These are phyloP conservation scores for Drosophila recens DNA, from an alignment of 2,888 invertebrate species.

Conservation along the genomic window DNA sequence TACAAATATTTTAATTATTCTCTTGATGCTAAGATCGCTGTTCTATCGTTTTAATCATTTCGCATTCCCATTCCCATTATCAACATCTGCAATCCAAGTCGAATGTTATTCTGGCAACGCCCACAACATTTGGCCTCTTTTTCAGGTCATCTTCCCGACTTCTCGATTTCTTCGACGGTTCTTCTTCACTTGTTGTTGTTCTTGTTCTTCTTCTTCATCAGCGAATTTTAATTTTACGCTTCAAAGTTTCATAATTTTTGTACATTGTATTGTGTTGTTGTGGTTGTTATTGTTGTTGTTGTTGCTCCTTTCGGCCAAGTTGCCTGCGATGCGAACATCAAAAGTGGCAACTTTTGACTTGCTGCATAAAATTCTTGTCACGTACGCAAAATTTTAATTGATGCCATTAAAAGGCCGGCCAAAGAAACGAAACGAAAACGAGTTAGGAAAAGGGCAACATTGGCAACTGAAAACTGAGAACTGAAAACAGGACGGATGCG, in stretches of 20 bases:
- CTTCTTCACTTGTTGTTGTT: conserved; percentile 19
- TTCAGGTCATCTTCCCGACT: conserved; percentile 44
- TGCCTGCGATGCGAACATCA: conserved; percentile 54
- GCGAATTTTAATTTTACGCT: conserved; percentile 76
- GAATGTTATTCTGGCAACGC: conserved; percentile 56
- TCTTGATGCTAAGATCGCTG: not conserved
- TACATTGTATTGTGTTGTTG: conserved; percentile 47
- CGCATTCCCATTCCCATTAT: conserved; percentile 23
- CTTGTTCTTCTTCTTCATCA: conserved; percentile 10
- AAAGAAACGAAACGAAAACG: conserved; percentile 15
- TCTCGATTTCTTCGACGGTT: conserved; percentile 29
- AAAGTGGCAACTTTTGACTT: conserved; percentile 57
- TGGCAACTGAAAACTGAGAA: conserved; percentile 3
- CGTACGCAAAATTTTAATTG: conserved; percentile 84
- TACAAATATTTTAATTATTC: conserved; percentile 14
- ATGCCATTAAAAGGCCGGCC: conserved; percentile 72
- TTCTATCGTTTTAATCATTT: conserved; percentile 11
- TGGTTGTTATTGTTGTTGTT: conserved; percentile 25
- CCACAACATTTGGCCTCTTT: conserved; percentile 54
- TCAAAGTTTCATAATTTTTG: conserved; percentile 74
- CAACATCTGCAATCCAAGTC: conserved; percentile 15
- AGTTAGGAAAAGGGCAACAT: conserved; percentile 17
- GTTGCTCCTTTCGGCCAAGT: conserved; percentile 31
- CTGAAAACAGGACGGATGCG: conserved; percentile 1
- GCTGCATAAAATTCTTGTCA: conserved; percentile 77